A percentile compares a stretch with the other conserved stretches of the same genome.
Conservation (phyloP, 53 echinoderm and acorn worm genomes). For the Henricia sp. region DNA sequence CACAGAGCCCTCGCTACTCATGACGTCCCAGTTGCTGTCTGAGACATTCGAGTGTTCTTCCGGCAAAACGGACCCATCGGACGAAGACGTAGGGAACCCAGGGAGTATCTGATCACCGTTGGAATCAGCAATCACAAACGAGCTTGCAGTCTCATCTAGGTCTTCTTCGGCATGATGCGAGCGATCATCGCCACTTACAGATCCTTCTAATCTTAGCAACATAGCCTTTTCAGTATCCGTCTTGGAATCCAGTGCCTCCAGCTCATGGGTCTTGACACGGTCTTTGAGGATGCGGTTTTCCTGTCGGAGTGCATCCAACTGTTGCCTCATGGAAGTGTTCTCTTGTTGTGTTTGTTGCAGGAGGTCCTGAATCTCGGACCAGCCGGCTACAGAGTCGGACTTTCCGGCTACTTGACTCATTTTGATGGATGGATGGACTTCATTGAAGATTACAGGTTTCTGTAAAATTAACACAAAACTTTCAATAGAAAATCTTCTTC, state of each 20-base stretch:
- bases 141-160: constrained; percentile 64
- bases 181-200: constrained; percentile 60
- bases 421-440: background rate
- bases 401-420: constrained; percentile 62
- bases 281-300: constrained; percentile 94
- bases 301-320: constrained; percentile 81
- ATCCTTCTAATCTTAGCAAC: constrained; percentile 74
- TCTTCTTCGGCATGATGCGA: constrained; percentile 55
- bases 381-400: constrained; percentile 69
- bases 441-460: constrained; percentile 31
- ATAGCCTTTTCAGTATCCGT: constrained; percentile 96
- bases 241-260: constrained; percentile 76
- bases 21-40: constrained; percentile 93
- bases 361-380: constrained; percentile 95
- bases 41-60: constrained; percentile 79
- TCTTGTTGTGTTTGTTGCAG: constrained; percentile 99
- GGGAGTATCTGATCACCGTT: constrained; percentile 85
- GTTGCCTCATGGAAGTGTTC: constrained; percentile 92
- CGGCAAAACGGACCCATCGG: constrained; percentile 82
- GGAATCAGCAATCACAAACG: constrained; percentile 81
- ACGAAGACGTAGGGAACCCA: constrained; percentile 91
- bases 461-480: background rate
- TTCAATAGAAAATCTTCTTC: background rate
- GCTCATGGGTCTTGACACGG: constrained; percentile 74
- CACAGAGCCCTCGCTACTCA: constrained; percentile 93